A percentile compares a stretch with the other conserved stretches of the same genome.
Evolutionary conservation across 1,140 invertebrate genomes (phyloP).

Genomic region (Lordiphosa stackelbergi): DNA sequence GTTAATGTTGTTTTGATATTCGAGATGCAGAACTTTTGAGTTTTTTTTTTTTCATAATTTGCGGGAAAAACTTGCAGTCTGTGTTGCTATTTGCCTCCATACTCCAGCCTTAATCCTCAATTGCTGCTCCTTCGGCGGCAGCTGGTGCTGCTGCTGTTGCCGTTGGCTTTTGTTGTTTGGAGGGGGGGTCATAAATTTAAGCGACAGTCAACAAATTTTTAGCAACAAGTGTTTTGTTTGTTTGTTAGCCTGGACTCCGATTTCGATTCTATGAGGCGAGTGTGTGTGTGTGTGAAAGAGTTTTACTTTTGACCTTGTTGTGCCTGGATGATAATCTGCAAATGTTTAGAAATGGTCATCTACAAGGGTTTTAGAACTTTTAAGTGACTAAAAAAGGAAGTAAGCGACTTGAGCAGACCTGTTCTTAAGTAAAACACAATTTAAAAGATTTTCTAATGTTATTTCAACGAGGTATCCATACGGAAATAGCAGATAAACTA

Average conservation of each 20-base stretch:
- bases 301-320: conserved; percentile 44
- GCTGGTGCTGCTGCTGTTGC: conserved; percentile 20
- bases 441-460: too few relatives aligned
- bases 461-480: too few relatives aligned
- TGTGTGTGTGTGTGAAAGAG: conserved; percentile 21
- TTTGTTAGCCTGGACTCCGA: conserved; percentile 19
- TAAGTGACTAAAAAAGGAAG: too few relatives aligned
- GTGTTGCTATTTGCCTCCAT: conserved; percentile 13
- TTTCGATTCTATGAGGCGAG: neutral
- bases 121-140: conserved; percentile 18
- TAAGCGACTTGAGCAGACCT: too few relatives aligned
- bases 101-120: conserved; percentile 15
- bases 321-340: conserved; percentile 33
- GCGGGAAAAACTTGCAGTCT: conserved; percentile 32
- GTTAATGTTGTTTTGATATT: conserved; percentile 73
- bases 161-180: conserved; percentile 10
- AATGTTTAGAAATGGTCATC: conserved; percentile 4
- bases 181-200: conserved; percentile 69
- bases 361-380: neutral
- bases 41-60: conserved; percentile 53
- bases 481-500: too few relatives aligned
- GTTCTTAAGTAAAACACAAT: too few relatives aligned
- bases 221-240: conserved; percentile 76
- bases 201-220: conserved; percentile 74
- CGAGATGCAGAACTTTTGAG: conserved; percentile 26